A percentile compares a stretch with the other conserved stretches of the same genome.
Conservation (phyloP, 35 echinoderm and acorn worm species). For the Ophioderma brevispina region DNA sequence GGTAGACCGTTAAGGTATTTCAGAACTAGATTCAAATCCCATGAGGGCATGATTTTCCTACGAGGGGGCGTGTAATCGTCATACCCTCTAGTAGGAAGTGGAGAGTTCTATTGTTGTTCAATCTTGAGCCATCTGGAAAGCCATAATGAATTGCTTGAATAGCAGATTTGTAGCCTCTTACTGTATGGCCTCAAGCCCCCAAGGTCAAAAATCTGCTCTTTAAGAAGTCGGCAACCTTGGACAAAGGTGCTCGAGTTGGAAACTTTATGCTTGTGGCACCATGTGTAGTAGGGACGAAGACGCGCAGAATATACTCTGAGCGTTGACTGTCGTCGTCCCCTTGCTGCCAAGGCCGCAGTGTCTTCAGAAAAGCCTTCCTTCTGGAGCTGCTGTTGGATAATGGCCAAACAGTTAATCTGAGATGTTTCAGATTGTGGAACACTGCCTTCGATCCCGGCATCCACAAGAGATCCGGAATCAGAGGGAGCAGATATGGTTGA, state of each 20-base stretch:
- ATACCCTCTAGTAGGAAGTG: slow-evolving; percentile 15
- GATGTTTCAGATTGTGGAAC: background rate
- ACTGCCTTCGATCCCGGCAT: background rate
- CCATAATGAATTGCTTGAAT: slow-evolving; percentile 41
- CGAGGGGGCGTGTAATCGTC: slow-evolving; percentile 2
- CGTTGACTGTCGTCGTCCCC: background rate
- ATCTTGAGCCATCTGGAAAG: slow-evolving; percentile 17
- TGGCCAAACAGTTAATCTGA: background rate
- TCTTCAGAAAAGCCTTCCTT: slow-evolving; percentile 21
- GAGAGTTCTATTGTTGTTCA: background rate
- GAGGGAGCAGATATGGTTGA: too few species aligned
- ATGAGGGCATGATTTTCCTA: slow-evolving; percentile 20
- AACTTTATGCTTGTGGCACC: slow-evolving; percentile 19
- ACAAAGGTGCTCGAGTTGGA: slow-evolving; percentile 46
- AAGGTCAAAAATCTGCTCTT: background rate
- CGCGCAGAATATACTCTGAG: slow-evolving; percentile 19
- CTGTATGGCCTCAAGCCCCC: background rate
- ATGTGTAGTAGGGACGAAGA: slow-evolving; percentile 18
- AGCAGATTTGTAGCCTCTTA: slow-evolving; percentile 49
- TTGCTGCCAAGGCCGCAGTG: slow-evolving; percentile 6
- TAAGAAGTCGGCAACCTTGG: slow-evolving; percentile 48
- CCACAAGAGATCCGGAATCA: background rate
- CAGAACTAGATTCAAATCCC: slow-evolving; percentile 39
- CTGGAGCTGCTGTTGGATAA: background rate
- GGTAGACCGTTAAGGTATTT: background rate